Percentiles rank a stretch among this genome's conserved stretches.
Evolutionary conservation across 2,797 vertebrate genomes (phyloP).

Genomic region (Danio jaintianensis): DNA sequence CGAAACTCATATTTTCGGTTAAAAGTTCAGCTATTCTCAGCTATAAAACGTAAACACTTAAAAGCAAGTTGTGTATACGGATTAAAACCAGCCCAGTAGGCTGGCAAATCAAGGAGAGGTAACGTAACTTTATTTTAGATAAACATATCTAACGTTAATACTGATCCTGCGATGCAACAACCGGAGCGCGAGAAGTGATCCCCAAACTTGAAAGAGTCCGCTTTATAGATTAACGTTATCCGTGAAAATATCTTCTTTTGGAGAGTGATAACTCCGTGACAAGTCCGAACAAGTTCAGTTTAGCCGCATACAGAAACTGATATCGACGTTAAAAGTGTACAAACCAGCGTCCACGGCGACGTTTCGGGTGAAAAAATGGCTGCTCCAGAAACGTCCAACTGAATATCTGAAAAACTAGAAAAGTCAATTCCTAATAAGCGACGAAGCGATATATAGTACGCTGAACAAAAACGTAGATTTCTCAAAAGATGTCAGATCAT

Average conservation of each 20-base stretch:
- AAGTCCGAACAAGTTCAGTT: conserved; percentile 32
- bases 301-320: not conserved
- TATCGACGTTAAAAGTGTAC: not conserved
- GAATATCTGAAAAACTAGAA: not conserved
- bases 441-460: not conserved
- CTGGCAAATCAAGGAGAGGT: not conserved
- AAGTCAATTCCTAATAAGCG: not conserved
- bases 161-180: not conserved
- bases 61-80: not conserved
- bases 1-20: conserved; percentile 61
- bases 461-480: not conserved
- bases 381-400: conserved; percentile 23
- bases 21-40: not conserved
- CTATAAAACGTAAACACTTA: not conserved
- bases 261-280: conserved; percentile 10
- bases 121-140: conserved; percentile 23
- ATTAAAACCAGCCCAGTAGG: conserved; percentile 10
- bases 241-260: not conserved
- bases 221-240: not conserved
- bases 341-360: conserved; percentile 3
- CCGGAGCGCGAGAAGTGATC: not conserved
- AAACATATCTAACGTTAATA: conserved; percentile 20
- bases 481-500: conserved; percentile 21
- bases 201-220: not conserved
- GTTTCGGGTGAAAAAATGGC: conserved; percentile 54